A percentile compares a stretch with the other conserved stretches of the same genome.
Evolutionary conservation across 2,888 invertebrate genomes (phyloP).

Genomic region (Epinotia brunnichana): DNA sequence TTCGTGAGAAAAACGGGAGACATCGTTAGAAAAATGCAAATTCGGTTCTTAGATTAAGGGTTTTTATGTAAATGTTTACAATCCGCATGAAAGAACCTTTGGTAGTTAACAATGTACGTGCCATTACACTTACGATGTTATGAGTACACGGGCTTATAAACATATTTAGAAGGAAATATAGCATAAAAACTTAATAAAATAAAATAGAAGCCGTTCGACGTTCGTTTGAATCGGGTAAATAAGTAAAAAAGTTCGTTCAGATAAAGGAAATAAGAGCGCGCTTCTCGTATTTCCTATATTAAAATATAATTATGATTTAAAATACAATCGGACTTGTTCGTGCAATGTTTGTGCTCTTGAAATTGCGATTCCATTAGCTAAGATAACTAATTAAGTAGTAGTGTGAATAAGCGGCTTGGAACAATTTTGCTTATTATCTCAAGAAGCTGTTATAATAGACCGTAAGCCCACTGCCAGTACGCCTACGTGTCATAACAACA

Average conservation of each 20-base stretch:
- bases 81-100: neutral
- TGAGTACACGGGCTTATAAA: neutral
- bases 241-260: too few species aligned
- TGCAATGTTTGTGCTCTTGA: neutral
- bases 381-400: neutral
- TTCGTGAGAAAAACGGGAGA: conserved; percentile 20
- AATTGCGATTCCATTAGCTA: neutral
- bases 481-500: too few species aligned
- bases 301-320: too few species aligned
- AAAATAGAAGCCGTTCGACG: neutral
- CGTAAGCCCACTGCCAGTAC: too few species aligned
- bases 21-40: conserved; percentile 33
- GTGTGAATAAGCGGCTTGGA: neutral
- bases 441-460: too few species aligned
- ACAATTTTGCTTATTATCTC: too few species aligned
- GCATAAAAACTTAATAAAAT: neutral
- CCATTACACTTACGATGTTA: neutral
- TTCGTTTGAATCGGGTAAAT: neutral
- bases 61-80: conserved; percentile 20
- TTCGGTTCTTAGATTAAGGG: conserved; percentile 13
- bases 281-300: too few species aligned
- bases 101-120: neutral
- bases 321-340: neutral
- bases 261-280: too few species aligned
- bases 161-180: neutral